Conservation (phyloP, 53 echinoderm and acorn worm genomes). For the Stichopus horrens region DNA sequence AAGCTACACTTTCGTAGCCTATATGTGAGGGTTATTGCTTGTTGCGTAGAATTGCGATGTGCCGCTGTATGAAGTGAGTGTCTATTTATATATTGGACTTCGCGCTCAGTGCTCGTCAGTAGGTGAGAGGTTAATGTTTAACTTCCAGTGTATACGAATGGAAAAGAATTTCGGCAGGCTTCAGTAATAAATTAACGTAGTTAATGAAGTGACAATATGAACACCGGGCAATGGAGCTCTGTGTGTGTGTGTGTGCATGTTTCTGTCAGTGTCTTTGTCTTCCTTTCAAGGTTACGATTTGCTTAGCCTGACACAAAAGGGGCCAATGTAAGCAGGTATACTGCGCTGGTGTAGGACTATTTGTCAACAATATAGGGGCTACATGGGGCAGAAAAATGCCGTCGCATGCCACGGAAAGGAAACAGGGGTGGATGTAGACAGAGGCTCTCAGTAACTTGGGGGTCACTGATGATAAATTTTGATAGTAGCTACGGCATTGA, state of each 20-base stretch:
- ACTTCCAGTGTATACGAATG: not conserved
- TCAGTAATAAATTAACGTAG: not conserved
- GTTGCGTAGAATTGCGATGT: too few species aligned
- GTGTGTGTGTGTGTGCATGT: not conserved
- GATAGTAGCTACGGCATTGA: too few species aligned
- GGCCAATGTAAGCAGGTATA: not conserved
- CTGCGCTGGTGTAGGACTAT: not conserved
- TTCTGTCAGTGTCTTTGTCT: not conserved
- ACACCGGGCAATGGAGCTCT: not conserved
- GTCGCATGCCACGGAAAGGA: too few species aligned
- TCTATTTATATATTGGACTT: not conserved
- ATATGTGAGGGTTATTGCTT: too few species aligned
- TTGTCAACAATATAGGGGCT: too few species aligned
- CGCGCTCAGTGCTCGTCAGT: not conserved
- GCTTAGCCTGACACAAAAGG: not conserved
- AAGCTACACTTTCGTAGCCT: too few species aligned
- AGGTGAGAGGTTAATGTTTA: not conserved
- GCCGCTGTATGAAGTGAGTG: too few species aligned
- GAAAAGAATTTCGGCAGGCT: not conserved
- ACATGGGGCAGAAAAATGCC: too few species aligned
- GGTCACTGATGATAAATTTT: too few species aligned
- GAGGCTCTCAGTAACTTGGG: too few species aligned
- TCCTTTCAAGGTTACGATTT: not conserved
- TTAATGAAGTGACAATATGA: not conserved
- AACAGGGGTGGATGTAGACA: too few species aligned